Evolutionary conservation across 2,113 vertebrate species (phyloP).

Genomic region (Alexandromys fortis): DNA sequence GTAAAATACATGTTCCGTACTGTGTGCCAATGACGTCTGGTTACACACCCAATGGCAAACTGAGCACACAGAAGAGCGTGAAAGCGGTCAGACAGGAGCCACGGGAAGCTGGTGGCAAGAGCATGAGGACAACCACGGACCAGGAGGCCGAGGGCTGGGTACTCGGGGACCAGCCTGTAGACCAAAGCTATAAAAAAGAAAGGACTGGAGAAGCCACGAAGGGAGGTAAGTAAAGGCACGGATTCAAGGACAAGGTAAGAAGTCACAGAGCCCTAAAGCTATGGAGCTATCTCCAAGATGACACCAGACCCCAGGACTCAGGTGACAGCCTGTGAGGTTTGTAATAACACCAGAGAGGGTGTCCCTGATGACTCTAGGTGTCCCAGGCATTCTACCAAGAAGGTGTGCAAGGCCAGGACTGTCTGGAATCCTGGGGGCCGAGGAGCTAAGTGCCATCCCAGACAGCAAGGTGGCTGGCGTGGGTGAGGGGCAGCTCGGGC

Average conservation of each 20-base stretch:
- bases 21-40: background rate
- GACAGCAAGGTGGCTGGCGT: background rate
- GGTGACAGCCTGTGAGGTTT: background rate
- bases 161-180: background rate
- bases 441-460: background rate
- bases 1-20: background rate
- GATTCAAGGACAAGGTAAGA: conserved; percentile 37
- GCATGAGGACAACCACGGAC: background rate
- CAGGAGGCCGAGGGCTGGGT: background rate
- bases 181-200: background rate
- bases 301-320: background rate
- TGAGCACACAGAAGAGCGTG: background rate
- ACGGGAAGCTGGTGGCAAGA: fast-evolving
- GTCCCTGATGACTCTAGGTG: background rate
- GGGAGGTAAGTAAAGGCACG: fast-evolving
- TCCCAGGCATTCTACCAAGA: background rate
- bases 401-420: background rate
- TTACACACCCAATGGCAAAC: background rate
- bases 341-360: background rate
- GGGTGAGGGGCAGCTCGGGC: background rate
- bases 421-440: background rate
- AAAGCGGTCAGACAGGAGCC: background rate
- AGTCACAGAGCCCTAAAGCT: background rate
- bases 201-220: background rate
- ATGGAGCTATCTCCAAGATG: background rate